Conservation (phyloP, 2,888 invertebrate species). For the Pandemis heparana region DNA sequence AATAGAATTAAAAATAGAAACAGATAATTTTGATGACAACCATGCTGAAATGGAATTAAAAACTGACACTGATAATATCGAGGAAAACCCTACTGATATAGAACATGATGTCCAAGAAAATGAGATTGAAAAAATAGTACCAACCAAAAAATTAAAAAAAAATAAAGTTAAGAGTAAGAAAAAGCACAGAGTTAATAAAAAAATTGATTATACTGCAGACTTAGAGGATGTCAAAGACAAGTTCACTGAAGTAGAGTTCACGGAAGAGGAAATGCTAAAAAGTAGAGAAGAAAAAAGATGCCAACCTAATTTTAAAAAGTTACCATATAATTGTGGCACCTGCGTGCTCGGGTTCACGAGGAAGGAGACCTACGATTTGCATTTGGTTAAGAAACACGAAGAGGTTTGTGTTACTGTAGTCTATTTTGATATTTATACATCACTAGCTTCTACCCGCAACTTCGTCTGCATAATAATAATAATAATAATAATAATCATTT, state of each 20-base stretch:
- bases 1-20: background rate
- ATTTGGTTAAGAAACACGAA: constrained; percentile 61
- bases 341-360: constrained; percentile 68
- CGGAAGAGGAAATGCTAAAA: constrained; percentile 62
- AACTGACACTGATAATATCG: background rate
- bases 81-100: background rate
- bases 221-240: constrained; percentile 52
- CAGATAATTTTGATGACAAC: background rate
- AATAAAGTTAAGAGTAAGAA: constrained; percentile 30
- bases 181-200: background rate
- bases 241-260: constrained; percentile 55
- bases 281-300: constrained; percentile 63
- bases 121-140: constrained; percentile 5
- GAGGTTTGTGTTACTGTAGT: constrained; percentile 51
- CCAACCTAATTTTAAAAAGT: constrained; percentile 69
- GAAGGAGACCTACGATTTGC: constrained; percentile 57
- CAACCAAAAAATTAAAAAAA: constrained; percentile 33
- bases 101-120: constrained; percentile 21
- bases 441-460: no score
- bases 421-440: background rate
- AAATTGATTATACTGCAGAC: background rate
- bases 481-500: no score
- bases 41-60: constrained; percentile 9
- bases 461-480: no score
- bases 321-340: constrained; percentile 67